Conservation (phyloP, 2,888 invertebrate genomes). For the Morpho helenor region DNA sequence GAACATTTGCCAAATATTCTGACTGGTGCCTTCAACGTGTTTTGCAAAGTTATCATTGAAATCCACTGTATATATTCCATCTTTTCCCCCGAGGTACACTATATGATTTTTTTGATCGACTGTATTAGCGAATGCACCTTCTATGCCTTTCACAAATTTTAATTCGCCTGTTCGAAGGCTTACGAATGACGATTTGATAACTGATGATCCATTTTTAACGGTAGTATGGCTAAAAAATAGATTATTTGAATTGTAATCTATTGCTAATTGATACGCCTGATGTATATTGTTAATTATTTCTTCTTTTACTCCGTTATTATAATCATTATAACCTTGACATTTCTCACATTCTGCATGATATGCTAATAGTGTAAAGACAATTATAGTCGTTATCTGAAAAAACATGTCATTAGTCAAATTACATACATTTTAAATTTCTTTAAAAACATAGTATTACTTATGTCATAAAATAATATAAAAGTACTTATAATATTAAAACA, state of each 20-base stretch:
- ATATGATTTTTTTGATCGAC: conserved; percentile 41
- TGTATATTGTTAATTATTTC: conserved; percentile 34
- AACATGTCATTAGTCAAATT: not conserved
- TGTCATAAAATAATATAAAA: no score
- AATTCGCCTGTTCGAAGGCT: conserved; percentile 47
- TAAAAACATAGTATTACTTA: no score
- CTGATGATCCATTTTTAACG: conserved; percentile 20
- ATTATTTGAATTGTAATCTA: conserved; percentile 53
- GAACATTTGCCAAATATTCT: conserved; percentile 61
- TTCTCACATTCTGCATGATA: conserved; percentile 17
- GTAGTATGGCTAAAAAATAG: conserved; percentile 53
- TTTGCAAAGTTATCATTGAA: conserved; percentile 39
- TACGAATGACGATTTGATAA: conserved; percentile 44
- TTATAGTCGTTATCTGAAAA: conserved; percentile 27
- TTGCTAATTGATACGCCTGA: conserved; percentile 52
- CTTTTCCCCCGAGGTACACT: conserved; percentile 53
- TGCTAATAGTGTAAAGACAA: conserved; percentile 17
- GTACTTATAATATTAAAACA: no score
- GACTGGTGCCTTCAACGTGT: conserved; percentile 32
- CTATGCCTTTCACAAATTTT: conserved; percentile 39
- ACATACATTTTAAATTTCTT: no score
- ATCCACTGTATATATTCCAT: conserved; percentile 50
- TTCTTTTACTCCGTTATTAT: conserved; percentile 32
- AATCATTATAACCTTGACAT: conserved; percentile 30
- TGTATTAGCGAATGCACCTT: conserved; percentile 50